Percentiles rank a stretch among this genome's conserved stretches.
These are phyloP conservation scores for Parelbella ahira DNA, from an alignment of 2,888 invertebrate species.

Conservation along the genomic window DNA sequence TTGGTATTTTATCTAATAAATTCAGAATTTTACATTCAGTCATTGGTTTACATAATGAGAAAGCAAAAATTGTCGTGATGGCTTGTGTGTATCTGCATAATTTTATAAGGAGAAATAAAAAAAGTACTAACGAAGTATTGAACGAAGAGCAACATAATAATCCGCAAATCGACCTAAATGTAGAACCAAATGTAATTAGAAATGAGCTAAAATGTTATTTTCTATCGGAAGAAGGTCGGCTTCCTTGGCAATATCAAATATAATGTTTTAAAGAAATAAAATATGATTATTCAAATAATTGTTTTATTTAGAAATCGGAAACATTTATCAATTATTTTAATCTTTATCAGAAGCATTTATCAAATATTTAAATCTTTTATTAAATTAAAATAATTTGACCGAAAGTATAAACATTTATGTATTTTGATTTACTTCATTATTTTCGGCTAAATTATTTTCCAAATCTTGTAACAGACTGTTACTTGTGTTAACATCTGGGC, in stretches of 20 bases:
- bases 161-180: conserved; percentile 1
- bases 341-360: too few relatives aligned
- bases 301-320: not conserved
- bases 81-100: conserved; percentile 1
- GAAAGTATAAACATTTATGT: too few relatives aligned
- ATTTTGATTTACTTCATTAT: too few relatives aligned
- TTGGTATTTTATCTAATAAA: conserved; percentile 27
- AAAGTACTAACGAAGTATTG: not conserved
- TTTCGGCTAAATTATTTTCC: conserved; percentile 1
- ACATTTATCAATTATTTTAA: conserved; percentile 2
- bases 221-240: not conserved
- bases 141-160: too few relatives aligned
- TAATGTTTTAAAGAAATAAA: not conserved
- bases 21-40: conserved; percentile 28
- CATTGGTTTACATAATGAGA: conserved; percentile 1
- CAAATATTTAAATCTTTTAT: too few relatives aligned
- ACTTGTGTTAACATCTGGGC: too few relatives aligned
- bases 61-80: conserved; percentile 1
- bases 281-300: conserved; percentile 1
- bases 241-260: not conserved
- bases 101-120: conserved; percentile 1
- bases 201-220: not conserved
- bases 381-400: too few relatives aligned
- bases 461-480: conserved; percentile 1
- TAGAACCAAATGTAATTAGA: not conserved